Evolutionary conservation across 92 coral and sea anemone species (phyloP).

Genomic region (Heteractis magnifica): DNA sequence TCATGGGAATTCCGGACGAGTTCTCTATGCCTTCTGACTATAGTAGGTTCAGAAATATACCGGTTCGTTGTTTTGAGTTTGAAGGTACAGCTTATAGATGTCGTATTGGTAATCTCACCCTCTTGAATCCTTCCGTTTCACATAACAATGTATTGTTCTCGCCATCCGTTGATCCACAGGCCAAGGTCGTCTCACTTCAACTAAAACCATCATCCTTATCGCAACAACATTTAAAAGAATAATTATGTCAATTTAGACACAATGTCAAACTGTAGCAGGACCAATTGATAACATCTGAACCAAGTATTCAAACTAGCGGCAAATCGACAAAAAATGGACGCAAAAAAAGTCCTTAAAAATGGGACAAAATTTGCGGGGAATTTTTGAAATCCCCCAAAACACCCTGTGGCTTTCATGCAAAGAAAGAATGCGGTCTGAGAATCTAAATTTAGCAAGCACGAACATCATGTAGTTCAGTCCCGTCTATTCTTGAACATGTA

Average conservation of each 20-base stretch:
- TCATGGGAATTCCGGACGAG: not conserved
- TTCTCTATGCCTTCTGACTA: not conserved
- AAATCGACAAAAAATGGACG: not conserved
- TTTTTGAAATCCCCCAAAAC: not conserved
- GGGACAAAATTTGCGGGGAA: not conserved
- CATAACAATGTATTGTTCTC: not conserved
- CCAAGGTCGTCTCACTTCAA: conserved; percentile 1
- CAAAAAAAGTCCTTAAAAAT: not conserved
- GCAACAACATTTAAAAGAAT: not conserved
- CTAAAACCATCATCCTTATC: not conserved
- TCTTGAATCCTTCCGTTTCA: conserved; percentile 2
- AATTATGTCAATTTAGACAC: not conserved
- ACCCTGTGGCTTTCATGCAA: conserved; percentile 2
- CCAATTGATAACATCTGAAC: not conserved
- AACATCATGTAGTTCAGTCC: not conserved
- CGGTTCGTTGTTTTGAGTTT: not conserved
- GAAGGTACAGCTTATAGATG: no score
- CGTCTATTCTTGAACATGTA: not conserved
- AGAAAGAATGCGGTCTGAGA: not conserved
- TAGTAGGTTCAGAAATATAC: not conserved
- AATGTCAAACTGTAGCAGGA: not conserved
- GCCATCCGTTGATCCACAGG: not conserved
- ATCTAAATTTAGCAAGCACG: not conserved
- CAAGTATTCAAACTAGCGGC: not conserved
- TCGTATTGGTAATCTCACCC: not conserved